Percentiles rank a stretch among this genome's conserved stretches.
Evolutionary conservation across 1,140 invertebrate species (phyloP).

Genomic region (Diabrotica undecimpunctata): DNA sequence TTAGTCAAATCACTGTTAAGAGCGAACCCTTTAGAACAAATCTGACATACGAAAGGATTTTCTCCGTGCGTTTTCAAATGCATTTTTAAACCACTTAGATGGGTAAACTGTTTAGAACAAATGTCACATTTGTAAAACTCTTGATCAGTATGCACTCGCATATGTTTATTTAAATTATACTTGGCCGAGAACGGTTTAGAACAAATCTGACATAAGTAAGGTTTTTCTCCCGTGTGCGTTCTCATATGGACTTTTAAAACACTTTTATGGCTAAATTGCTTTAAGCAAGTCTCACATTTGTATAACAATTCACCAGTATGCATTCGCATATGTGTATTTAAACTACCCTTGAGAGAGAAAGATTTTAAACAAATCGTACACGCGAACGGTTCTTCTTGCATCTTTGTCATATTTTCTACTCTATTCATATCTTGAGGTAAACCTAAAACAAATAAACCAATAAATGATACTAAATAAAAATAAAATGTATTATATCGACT

Average conservation of each 20-base stretch:
- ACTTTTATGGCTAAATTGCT: not conserved
- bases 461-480: too few species aligned
- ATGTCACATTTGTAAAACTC: not conserved
- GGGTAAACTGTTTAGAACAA: slow-evolving; percentile 40
- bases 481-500: too few species aligned
- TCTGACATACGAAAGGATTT: not conserved
- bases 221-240: not conserved
- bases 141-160: not conserved
- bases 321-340: not conserved
- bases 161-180: not conserved
- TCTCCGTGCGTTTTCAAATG: slow-evolving; percentile 3
- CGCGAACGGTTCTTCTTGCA: not conserved
- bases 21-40: not conserved
- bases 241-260: not conserved
- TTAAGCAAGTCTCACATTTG: not conserved
- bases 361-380: not conserved
- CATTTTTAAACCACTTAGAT: slow-evolving; percentile 19
- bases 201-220: not conserved
- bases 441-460: too few species aligned
- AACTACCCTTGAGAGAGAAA: not conserved
- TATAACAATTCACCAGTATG: not conserved
- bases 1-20: not conserved
- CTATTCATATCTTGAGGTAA: too few species aligned
- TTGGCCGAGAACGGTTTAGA: not conserved
- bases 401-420: too few species aligned